Percentiles rank a stretch among this genome's conserved stretches.
Evolutionary conservation across 2,888 invertebrate genomes (phyloP).

Genomic region (Watsonalla binaria): DNA sequence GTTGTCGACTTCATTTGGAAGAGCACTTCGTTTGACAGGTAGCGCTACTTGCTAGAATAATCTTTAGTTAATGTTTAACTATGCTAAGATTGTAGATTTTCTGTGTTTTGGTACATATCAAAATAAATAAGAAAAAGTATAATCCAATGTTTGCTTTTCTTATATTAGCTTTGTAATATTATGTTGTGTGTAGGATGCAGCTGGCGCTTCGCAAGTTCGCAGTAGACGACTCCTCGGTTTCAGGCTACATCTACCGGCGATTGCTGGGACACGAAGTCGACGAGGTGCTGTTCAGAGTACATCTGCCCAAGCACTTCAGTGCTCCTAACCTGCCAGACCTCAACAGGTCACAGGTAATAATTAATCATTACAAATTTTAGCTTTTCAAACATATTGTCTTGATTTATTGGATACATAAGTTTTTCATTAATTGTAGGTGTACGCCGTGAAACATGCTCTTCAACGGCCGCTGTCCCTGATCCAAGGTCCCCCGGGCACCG

Average conservation of each 20-base stretch:
- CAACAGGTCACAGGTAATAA: slow-evolving; percentile 92
- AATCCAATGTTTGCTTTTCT: slow-evolving; percentile 2
- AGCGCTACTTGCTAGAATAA: slow-evolving; percentile 4
- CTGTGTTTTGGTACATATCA: too few species aligned
- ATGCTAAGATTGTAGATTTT: too few species aligned
- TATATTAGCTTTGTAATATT: slow-evolving; percentile 2
- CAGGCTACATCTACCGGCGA: slow-evolving; percentile 98
- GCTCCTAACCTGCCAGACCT: slow-evolving; percentile 98
- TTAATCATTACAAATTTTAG: neutral
- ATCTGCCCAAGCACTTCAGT: slow-evolving; percentile 96
- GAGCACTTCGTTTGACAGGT: slow-evolving; percentile 98
- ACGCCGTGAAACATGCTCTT: slow-evolving; percentile 98
- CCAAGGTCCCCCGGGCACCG: slow-evolving; percentile 98
- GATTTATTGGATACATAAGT: neutral
- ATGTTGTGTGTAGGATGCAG: slow-evolving; percentile 86
- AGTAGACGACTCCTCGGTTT: slow-evolving; percentile 97
- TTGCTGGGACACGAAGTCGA: slow-evolving; percentile 96
- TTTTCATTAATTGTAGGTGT: slow-evolving; percentile 79
- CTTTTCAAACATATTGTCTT: neutral
- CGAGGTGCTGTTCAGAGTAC: slow-evolving; percentile 93
- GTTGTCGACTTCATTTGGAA: slow-evolving; percentile 99
- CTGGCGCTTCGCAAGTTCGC: slow-evolving; percentile 96
- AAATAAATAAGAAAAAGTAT: too few species aligned
- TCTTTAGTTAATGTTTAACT: neutral
- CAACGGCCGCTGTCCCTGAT: slow-evolving; percentile 97